phyloP scores from a whole-genome alignment of 2,888 invertebrate genomes.

The Yponomeuta sedellus region DNA sequence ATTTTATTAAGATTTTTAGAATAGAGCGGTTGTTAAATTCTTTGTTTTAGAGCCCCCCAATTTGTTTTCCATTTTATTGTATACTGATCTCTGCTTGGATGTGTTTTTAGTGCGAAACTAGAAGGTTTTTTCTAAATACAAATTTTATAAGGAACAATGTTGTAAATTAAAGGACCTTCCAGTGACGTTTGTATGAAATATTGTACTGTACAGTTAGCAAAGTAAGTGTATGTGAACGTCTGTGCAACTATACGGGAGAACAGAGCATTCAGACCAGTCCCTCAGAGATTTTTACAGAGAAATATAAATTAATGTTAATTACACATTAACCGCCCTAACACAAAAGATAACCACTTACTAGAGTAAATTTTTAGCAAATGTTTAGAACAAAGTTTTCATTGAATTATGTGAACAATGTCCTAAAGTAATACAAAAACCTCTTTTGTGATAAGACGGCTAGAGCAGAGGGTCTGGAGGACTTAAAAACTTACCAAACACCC shows the following conservation, averaged over 20 bases:
- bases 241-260: constrained; percentile 46
- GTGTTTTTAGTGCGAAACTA: neutral
- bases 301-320: too few species aligned
- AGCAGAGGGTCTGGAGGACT: too few species aligned
- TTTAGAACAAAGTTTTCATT: too few species aligned
- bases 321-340: too few species aligned
- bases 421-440: too few species aligned
- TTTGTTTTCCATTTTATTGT: constrained; percentile 7
- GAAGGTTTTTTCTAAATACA: neutral
- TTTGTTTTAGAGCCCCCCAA: neutral
- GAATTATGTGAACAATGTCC: too few species aligned
- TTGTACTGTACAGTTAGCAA: constrained; percentile 41
- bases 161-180: constrained; percentile 6
- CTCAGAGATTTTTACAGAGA: neutral
- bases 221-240: constrained; percentile 27
- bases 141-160: neutral
- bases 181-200: constrained; percentile 13
- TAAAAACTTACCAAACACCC: too few species aligned
- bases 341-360: too few species aligned
- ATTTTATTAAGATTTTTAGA: neutral
- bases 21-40: neutral
- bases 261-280: constrained; percentile 9
- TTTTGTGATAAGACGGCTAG: too few species aligned
- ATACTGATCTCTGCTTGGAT: constrained; percentile 13
- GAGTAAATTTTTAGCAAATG: too few species aligned